Base-by-base conservation (phyloP, 1,140 invertebrate species). In the Macrotrachela quadricornifera region DNA sequence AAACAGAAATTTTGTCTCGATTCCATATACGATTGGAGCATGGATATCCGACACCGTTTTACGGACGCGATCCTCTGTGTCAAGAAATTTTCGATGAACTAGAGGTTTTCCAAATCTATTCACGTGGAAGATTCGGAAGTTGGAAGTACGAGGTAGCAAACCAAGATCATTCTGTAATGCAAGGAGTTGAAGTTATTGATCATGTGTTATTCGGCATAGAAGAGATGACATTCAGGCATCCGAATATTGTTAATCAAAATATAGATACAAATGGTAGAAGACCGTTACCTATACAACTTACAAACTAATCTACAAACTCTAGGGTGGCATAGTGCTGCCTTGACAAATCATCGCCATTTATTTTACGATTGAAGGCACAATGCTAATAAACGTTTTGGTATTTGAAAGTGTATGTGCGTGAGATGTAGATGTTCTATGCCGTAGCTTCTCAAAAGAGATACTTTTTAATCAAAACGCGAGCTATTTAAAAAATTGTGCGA, bases 111-210 rank as follows among this genome's bases (percentile, higher is more conserved):
- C 42, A 43, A 21, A 65, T 65, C 56, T 65, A 63, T 53, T 60
- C 57, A 41, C 55, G 63, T 42, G 63, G 63, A 13, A 59, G 63
- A 49, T 65, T 65, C 51, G 63, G 63, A 38, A 64, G 63, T 15
- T 65, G 64, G 64, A 65, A 65, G 51, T 65, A 65, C 51, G 63
- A 65, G 49, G 59, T 58, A 1, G 61, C 61, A 13, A 62, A 62
- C 53, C 61, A 62, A 50, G 63, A 65, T 46, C 63, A 65, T 49
- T 65, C 64, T 41, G 61, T 66, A 49, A 64, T 65, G 38, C 63
- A 65, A 56, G 63, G 60, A 40, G 64, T 61, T 46, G 63, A 65
- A 57, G 45, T 62, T 16, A 54, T 58, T 37, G 63, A 65, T 49
- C 54, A 63, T 46, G 42, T 50, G n/a, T 17, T 50, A 10, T 50